phyloP scores from a whole-genome alignment of 2,888 invertebrate genomes.

The Eretmocerus hayati region DNA sequence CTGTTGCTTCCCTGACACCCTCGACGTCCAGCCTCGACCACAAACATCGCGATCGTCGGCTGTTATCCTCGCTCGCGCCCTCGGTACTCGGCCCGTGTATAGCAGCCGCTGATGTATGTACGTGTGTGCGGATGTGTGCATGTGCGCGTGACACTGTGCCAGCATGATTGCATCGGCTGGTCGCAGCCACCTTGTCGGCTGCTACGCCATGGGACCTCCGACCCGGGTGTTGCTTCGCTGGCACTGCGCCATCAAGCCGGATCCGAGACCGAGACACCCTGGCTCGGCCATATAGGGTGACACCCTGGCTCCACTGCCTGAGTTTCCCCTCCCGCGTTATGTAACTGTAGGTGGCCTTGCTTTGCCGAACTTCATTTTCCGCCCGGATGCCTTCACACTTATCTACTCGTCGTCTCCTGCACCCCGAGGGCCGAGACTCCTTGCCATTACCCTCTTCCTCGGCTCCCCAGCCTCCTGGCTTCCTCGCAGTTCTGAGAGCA shows the following conservation, averaged over 20 bases:
- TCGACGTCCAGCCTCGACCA: background rate
- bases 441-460: too few species aligned
- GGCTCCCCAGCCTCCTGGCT: too few species aligned
- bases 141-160: too few species aligned
- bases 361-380: too few species aligned
- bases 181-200: constrained; percentile 34
- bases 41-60: background rate
- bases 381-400: too few species aligned
- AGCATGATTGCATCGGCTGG: background rate
- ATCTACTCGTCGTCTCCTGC: too few species aligned
- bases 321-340: constrained; percentile 9
- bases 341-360: constrained; percentile 7
- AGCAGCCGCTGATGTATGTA: too few species aligned
- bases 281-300: background rate
- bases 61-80: background rate
- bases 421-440: too few species aligned
- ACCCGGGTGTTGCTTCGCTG: constrained; percentile 16
- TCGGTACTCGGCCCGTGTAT: background rate
- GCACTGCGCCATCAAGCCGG: too few species aligned
- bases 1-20: background rate
- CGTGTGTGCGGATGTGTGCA: too few species aligned
- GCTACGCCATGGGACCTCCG: constrained; percentile 32
- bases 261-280: too few species aligned
- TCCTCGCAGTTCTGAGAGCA: too few species aligned
- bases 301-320: constrained; percentile 2